phyloP scores from a whole-genome alignment of 2,113 vertebrate species.

The Glareola pratincola region DNA sequence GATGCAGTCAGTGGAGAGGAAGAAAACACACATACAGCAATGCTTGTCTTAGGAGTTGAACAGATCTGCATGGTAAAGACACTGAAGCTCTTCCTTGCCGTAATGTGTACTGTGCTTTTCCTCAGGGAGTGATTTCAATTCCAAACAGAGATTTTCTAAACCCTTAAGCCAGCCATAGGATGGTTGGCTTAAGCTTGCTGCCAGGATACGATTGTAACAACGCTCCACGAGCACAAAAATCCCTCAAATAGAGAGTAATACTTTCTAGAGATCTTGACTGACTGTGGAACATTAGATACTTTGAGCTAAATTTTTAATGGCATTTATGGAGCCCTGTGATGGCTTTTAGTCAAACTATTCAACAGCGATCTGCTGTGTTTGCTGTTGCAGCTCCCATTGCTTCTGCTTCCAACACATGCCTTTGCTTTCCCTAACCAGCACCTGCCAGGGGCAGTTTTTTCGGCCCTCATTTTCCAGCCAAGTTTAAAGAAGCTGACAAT shows the following conservation, averaged over 20 bases:
- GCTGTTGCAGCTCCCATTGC: neutral
- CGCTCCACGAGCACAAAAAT: neutral
- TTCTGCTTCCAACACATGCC: neutral
- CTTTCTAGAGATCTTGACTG: neutral
- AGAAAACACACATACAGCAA: neutral
- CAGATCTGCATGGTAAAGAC: neutral
- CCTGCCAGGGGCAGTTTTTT: neutral
- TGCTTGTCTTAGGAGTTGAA: neutral
- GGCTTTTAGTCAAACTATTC: neutral
- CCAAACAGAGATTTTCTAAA: neutral
- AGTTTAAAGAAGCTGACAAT: neutral
- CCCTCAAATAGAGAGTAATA: neutral
- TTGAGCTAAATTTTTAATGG: neutral
- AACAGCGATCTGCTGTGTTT: fast-evolving
- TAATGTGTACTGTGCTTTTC: neutral
- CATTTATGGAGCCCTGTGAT: neutral
- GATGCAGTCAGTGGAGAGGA: neutral
- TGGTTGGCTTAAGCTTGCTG: neutral
- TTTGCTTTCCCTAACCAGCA: neutral
- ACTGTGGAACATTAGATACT: neutral
- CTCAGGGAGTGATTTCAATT: neutral
- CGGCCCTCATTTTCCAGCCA: neutral
- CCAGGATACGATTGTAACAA: neutral
- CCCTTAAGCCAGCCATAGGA: neutral
- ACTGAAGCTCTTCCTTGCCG: neutral